Base-by-base conservation (phyloP, 2,797 vertebrate genomes). In the Acanthurus tractus region DNA sequence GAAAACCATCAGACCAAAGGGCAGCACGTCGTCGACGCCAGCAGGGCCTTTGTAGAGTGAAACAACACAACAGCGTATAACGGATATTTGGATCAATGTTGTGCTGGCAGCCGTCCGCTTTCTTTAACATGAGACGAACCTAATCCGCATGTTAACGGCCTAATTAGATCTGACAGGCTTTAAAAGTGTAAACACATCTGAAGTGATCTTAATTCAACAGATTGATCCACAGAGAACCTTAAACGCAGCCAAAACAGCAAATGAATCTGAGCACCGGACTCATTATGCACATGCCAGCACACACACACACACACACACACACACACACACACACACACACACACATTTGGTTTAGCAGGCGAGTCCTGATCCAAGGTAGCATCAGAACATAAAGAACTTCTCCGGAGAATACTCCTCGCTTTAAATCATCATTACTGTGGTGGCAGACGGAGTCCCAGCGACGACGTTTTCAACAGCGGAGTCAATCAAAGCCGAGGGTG, bases 401-500 rank as follows among this genome's bases (percentile, higher is more conserved):
- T 81, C 73, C 1, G 0, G 74, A 71, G 77, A 36, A 67, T 76
- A 69, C 54, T 61, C 22, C 65, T n/a, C 25, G 52, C 81, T 75
- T 84, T 87, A 89, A 88, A 86, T 90, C 80, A 90, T 87, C 82
- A 90, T 89, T 82, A 83, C 78, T 34, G 52, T 14, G 64, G 61
- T 75, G 88, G 88, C 85, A 81, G 76, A 64, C 59, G 54, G 69
- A 86, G 78, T 86, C 57, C 61, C 81, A 0, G 70, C n/a, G 12
- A 82, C 77, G 82, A 79, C 22, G 8, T 22, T 59, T 77, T 77
- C 63, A 83, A 73, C 76, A 66, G 79, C 14, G 10, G 67, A 90
- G 89, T 90, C 88, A 85, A 86, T 93, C 91, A 89, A 82, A 89
- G 80, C 56, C 1, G 17, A 46, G 55, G 45, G 50, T 89, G 92